Evolutionary conservation across 64 coral and sea anemone species (phyloP).

Genomic region (Hydrozoanthus tunicans): DNA sequence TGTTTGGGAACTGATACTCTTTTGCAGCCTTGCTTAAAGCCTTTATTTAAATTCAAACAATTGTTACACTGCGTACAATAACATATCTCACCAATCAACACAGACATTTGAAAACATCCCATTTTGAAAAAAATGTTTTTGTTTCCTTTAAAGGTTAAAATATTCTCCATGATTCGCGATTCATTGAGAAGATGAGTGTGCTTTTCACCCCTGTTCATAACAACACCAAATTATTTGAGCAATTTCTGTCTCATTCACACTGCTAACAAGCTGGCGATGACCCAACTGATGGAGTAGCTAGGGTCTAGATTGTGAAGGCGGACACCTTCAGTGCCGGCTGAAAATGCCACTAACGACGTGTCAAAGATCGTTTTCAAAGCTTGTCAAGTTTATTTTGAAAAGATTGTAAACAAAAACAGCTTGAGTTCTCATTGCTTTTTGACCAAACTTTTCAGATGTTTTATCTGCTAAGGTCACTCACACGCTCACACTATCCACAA

Average conservation of each 20-base stretch:
- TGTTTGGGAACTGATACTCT: background rate
- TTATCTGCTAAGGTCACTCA: background rate
- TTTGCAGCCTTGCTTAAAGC: background rate
- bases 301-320: background rate
- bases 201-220: background rate
- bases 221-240: background rate
- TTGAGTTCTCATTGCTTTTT: too few relatives aligned
- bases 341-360: background rate
- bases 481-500: background rate
- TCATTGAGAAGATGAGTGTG: background rate
- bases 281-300: too few relatives aligned
- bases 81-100: background rate
- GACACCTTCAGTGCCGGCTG: background rate
- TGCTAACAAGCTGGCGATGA: too few relatives aligned
- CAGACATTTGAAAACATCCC: background rate
- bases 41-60: background rate
- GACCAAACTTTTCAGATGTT: too few relatives aligned
- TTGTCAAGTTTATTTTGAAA: slow-evolving; percentile 16
- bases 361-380: background rate
- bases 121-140: background rate
- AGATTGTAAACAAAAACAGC: background rate
- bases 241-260: too few relatives aligned
- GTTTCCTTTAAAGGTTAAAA: background rate
- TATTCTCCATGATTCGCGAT: background rate
- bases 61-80: background rate